These are phyloP conservation scores for Ardeotis arabs DNA, from an alignment of 2,113 vertebrate species.

Conservation along the genomic window DNA sequence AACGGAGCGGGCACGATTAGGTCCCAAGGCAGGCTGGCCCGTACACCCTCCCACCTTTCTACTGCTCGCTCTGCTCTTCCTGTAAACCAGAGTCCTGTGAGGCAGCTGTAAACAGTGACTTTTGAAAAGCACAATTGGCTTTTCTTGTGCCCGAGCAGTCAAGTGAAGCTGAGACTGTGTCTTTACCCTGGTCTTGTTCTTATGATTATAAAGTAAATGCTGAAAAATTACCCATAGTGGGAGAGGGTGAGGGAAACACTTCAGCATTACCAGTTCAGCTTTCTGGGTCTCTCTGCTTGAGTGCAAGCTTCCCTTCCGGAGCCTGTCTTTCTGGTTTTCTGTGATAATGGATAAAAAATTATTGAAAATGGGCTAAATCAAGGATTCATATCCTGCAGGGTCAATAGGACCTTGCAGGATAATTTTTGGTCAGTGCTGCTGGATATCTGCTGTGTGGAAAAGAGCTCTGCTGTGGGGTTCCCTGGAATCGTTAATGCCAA, in stretches of 20 bases:
- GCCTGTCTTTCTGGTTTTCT: background rate
- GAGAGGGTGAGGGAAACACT: background rate
- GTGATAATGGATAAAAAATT: background rate
- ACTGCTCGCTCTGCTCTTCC: background rate
- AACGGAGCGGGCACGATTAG: background rate
- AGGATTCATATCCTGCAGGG: background rate
- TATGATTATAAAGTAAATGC: background rate
- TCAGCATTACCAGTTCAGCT: background rate
- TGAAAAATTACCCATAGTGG: background rate
- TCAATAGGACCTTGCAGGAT: background rate
- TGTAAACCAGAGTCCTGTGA: background rate
- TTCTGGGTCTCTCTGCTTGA: background rate
- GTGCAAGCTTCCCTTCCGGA: background rate
- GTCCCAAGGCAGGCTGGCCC: background rate
- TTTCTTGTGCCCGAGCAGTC: background rate
- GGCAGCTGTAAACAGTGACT: background rate
- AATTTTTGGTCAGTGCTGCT: background rate
- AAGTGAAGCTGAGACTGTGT: background rate
- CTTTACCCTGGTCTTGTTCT: background rate
- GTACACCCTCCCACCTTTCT: background rate
- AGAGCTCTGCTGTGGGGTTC: background rate
- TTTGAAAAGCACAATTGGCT: background rate
- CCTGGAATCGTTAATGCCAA: constrained; percentile 53
- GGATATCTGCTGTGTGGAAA: background rate
- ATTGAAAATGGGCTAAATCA: background rate